Evolutionary conservation across 2,888 invertebrate genomes (phyloP).

Genomic region (Nomada hirtipes): DNA sequence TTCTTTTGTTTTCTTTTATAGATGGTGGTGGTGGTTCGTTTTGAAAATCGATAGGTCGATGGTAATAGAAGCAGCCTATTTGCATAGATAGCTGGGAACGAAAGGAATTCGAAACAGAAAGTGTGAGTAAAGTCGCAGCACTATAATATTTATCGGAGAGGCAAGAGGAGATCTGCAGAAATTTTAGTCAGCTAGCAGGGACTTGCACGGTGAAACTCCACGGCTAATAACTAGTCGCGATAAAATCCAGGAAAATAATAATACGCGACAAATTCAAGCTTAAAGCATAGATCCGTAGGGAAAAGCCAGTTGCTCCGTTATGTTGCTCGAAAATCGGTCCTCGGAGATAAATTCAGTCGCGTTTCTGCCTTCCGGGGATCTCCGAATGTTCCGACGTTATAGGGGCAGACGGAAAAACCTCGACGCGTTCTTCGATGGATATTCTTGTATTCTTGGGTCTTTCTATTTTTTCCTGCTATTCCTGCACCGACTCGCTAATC

Average conservation of each 20-base stretch:
- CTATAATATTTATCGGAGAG: conserved; percentile 18
- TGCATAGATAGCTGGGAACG: not conserved
- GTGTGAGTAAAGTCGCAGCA: not conserved
- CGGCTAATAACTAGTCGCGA: conserved; percentile 60
- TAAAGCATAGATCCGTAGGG: conserved; percentile 31
- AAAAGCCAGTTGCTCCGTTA: conserved; percentile 43
- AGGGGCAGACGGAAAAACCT: no score
- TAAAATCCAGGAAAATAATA: conserved; percentile 63
- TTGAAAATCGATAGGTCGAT: not conserved
- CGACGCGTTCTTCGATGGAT: conserved; percentile 3
- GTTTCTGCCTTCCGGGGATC: conserved; percentile 44
- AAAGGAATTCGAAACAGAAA: not conserved
- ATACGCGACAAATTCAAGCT: conserved; percentile 59
- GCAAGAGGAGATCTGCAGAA: not conserved
- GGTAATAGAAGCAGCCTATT: not conserved
- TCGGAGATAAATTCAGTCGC: conserved; percentile 55
- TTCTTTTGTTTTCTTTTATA: not conserved
- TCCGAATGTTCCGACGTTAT: conserved; percentile 6
- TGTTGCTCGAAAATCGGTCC: conserved; percentile 58
- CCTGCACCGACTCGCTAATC: no score
- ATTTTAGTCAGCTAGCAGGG: not conserved
- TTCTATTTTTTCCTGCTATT: no score
- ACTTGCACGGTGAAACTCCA: conserved; percentile 46
- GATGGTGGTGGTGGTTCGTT: no score
- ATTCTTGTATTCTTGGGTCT: not conserved